A percentile compares a stretch with the other conserved stretches of the same genome.
phyloP scores from a whole-genome alignment of 37 sponge, comb jelly and placozoan species.

The Corticium candelabrum region DNA sequence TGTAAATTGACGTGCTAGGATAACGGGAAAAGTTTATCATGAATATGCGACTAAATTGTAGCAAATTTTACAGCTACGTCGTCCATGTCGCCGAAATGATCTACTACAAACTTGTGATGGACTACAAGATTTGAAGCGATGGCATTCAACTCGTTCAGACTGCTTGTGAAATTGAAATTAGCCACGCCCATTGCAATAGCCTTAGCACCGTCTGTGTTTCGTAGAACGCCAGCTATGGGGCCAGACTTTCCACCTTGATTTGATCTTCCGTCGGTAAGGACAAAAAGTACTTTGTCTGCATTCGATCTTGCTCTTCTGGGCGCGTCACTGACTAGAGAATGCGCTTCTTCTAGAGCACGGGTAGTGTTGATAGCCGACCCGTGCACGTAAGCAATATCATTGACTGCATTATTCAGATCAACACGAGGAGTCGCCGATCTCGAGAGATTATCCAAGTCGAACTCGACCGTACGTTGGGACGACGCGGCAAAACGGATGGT shows the following conservation, averaged over 20 bases:
- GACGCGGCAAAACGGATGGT: background rate
- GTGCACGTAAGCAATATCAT: background rate
- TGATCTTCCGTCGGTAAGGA: slow-evolving; percentile 11
- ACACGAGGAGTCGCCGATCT: background rate
- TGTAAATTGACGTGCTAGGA: background rate
- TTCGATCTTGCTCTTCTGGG: background rate
- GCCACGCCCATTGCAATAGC: background rate
- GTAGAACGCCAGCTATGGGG: background rate
- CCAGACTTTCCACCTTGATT: background rate
- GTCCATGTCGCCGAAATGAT: background rate
- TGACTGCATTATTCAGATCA: background rate
- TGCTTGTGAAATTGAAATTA: background rate
- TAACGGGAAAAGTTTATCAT: no score
- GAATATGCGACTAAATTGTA: background rate
- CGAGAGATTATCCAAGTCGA: slow-evolving; percentile 3
- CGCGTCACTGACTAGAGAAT: background rate
- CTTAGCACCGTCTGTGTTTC: background rate
- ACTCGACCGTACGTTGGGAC: background rate
- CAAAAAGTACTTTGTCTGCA: slow-evolving; percentile 6
- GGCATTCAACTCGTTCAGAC: background rate
- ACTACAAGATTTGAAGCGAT: background rate
- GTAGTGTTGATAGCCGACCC: background rate
- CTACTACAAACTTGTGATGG: background rate
- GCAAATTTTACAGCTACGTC: background rate
- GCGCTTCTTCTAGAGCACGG: background rate